A percentile compares a stretch with the other conserved stretches of the same genome.
Evolutionary conservation across 2,888 invertebrate genomes (phyloP).

Genomic region (Mythimna impura): DNA sequence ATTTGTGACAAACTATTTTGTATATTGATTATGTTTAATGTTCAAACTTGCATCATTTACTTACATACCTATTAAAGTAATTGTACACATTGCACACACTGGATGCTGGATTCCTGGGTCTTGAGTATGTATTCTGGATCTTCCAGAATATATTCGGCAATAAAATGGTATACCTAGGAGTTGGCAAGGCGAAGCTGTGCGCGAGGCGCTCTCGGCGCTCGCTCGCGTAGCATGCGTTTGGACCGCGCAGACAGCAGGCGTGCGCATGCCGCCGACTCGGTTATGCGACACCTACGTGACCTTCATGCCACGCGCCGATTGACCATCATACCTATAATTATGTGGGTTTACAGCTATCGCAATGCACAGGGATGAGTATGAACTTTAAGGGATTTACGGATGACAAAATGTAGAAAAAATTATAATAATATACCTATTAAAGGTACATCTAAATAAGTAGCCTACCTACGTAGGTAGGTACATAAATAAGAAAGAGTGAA

Average conservation of each 20-base stretch:
- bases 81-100: no score
- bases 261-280: slow-evolving; percentile 1
- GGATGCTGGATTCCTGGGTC: no score
- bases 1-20: background rate
- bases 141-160: background rate
- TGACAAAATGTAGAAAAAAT: no score
- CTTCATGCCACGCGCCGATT: slow-evolving; percentile 33
- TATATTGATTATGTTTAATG: background rate
- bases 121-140: no score
- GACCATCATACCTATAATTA: slow-evolving; percentile 16
- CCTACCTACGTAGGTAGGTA: no score
- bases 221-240: background rate
- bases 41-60: background rate
- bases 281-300: slow-evolving; percentile 35
- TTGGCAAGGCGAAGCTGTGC: no score
- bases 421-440: no score
- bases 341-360: background rate
- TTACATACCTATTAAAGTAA: background rate
- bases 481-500: no score
- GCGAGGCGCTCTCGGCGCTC: no score
- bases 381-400: no score
- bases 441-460: no score
- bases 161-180: background rate
- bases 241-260: no score
- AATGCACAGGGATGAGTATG: background rate